A percentile compares a stretch with the other conserved stretches of the same genome.
These are phyloP conservation scores for Spodoptera picta DNA, from an alignment of 2,888 invertebrate genomes.

Conservation along the genomic window DNA sequence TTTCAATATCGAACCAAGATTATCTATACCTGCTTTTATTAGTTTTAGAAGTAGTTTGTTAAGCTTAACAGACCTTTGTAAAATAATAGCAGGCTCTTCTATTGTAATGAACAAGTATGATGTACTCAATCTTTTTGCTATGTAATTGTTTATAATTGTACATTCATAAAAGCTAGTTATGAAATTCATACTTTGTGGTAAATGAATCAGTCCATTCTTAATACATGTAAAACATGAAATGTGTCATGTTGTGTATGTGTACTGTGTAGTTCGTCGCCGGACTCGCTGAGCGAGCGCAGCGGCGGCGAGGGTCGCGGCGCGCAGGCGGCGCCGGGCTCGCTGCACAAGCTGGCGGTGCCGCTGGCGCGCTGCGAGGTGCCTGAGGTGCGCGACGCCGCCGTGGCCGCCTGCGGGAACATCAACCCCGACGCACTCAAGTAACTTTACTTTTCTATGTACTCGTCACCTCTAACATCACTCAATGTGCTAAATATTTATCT, in stretches of 20 bases:
- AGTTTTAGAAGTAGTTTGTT: constrained; percentile 44
- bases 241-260: constrained; percentile 5
- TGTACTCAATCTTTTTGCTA: too few species aligned
- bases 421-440: constrained; percentile 98
- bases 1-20: constrained; percentile 35
- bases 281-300: constrained; percentile 95
- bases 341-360: constrained; percentile 98
- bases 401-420: constrained; percentile 97
- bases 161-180: too few species aligned
- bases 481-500: background rate
- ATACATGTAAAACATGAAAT: too few species aligned
- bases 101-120: background rate
- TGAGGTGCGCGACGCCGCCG: constrained; percentile 98
- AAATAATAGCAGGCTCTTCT: constrained; percentile 7
- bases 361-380: constrained; percentile 97
- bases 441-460: constrained; percentile 40
- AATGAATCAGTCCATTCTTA: too few species aligned
- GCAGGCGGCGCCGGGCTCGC: constrained; percentile 93
- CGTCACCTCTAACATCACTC: too few species aligned
- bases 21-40: constrained; percentile 47
- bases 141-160: too few species aligned
- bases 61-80: constrained; percentile 30
- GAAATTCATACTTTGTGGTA: too few species aligned
- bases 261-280: constrained; percentile 94
- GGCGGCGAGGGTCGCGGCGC: constrained; percentile 93